Evolutionary conservation across 1,140 invertebrate species (phyloP), one percentile per base, ranked within the genome.

Genomic region (Uloborus diversus): DNA sequence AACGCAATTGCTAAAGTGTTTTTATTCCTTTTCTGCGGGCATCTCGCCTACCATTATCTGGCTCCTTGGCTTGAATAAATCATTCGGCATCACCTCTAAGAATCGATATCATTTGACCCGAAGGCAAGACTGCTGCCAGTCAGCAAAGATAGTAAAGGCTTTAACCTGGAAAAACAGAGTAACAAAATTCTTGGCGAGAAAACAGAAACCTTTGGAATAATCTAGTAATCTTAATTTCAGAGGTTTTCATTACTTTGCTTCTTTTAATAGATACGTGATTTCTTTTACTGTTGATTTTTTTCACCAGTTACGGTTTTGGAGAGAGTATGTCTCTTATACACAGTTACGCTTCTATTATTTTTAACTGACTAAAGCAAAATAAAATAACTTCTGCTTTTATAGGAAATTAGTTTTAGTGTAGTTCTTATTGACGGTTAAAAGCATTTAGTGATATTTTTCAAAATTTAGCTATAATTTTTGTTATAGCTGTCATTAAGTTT

Each of bases 191-290:
- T n/a, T n/a, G n/a, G n/a, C 17, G 17, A 33, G 25, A 47, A 57
- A 47, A 59, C 13, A 27, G 32, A 78, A 57, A 62, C 35, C 37
- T 14, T 17, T 11, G 49, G 23, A n/a, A n/a, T n/a, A n/a, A 9
- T 42, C 30, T 1, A 42, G 47, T 66, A 78, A 78, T 78, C 73
- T 78, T 78, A 78, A 78, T 78, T 78, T 66, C 51, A 25, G 73
- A 56, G 61, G 73, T 78, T 78, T 78, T 78, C 73, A 78, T 78
- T 78, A 78, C 73, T 78, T 78, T 65, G 73, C 66, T 65, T 78
- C 73, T 78, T 64, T 78, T 65, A 78, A 78, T 78, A 66, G 61
- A 65, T 65, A 78, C 61, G 33, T 65, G 62, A 65, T 78, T 78
- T 66, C 49, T 37, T 76, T 65, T 75, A 64, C 37, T 64, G 28